phyloP scores from a whole-genome alignment of 2,797 vertebrate genomes.

The Apogon talboti region DNA sequence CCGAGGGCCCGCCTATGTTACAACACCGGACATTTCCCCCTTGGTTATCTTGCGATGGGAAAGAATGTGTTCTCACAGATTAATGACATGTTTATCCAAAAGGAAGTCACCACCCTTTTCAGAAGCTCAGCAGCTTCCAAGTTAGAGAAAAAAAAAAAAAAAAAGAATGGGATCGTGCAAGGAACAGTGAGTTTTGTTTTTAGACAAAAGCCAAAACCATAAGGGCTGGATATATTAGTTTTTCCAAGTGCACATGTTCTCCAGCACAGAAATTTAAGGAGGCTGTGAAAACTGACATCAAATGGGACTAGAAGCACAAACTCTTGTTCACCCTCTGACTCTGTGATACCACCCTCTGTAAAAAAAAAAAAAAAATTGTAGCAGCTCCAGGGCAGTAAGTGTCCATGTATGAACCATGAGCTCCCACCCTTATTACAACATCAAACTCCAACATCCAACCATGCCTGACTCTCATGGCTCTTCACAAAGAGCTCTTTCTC shows the following conservation, averaged over 20 bases:
- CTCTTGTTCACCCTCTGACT: conserved; percentile 53
- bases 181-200: conserved; percentile 55
- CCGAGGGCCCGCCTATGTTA: conserved; percentile 71
- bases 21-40: conserved; percentile 81
- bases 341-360: conserved; percentile 61
- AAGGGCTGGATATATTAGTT: conserved; percentile 19
- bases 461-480: conserved; percentile 17
- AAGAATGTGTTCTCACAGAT: conserved; percentile 95
- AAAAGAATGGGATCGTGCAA: conserved; percentile 68
- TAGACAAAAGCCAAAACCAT: conserved; percentile 39
- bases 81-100: conserved; percentile 98
- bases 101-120: conserved; percentile 98
- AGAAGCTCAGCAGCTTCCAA: conserved; percentile 90
- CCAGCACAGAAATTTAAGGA: conserved; percentile 22
- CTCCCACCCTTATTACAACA: conserved; percentile 74
- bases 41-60: conserved; percentile 95
- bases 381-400: conserved; percentile 49
- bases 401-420: conserved; percentile 58
- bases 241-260: conserved; percentile 24
- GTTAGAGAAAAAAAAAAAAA: conserved; percentile 79
- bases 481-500: conserved; percentile 5
- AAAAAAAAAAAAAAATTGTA: conserved; percentile 66
- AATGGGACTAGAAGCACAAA: conserved; percentile 30
- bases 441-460: conserved; percentile 56
- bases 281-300: conserved; percentile 41